A percentile compares a stretch with the other conserved stretches of the same genome.
Evolutionary conservation across 2,113 vertebrate species (phyloP).

Genomic region (Dicrurus megarhynchus): DNA sequence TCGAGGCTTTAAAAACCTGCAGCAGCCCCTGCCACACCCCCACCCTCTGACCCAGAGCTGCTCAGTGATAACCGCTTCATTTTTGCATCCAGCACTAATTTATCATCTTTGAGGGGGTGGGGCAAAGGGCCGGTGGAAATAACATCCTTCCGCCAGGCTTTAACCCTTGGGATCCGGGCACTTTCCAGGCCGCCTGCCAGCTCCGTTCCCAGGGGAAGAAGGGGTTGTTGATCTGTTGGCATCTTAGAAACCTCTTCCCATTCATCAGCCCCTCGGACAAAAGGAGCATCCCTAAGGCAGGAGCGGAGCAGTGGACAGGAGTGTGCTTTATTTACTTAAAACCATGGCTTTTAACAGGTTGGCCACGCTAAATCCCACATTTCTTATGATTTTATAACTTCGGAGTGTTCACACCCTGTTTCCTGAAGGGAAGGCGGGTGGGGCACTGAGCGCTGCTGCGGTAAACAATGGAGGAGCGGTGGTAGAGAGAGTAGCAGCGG

Average conservation of each 20-base stretch:
- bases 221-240: neutral
- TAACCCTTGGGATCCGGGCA: slow-evolving; percentile 24
- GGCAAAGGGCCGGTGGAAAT: slow-evolving; percentile 2
- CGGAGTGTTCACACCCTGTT: fast-evolving
- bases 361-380: neutral
- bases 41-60: neutral
- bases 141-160: slow-evolving; percentile 37
- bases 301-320: neutral
- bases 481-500: neutral
- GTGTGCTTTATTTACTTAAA: fast-evolving
- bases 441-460: neutral
- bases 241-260: neutral
- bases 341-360: fast-evolving
- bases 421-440: neutral
- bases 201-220: neutral
- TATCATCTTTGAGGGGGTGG: slow-evolving; percentile 27
- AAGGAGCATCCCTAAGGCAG: neutral
- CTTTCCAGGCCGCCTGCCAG: slow-evolving; percentile 29
- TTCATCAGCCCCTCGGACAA: neutral
- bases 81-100: slow-evolving; percentile 5
- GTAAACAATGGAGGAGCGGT: neutral
- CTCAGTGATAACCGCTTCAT: neutral
- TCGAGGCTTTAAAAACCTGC: neutral
- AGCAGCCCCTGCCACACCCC: neutral
- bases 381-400: neutral